Percentiles rank a stretch among this genome's conserved stretches.
phyloP scores from a whole-genome alignment of 2,888 invertebrate genomes.

The Alentia gelatinosa region DNA sequence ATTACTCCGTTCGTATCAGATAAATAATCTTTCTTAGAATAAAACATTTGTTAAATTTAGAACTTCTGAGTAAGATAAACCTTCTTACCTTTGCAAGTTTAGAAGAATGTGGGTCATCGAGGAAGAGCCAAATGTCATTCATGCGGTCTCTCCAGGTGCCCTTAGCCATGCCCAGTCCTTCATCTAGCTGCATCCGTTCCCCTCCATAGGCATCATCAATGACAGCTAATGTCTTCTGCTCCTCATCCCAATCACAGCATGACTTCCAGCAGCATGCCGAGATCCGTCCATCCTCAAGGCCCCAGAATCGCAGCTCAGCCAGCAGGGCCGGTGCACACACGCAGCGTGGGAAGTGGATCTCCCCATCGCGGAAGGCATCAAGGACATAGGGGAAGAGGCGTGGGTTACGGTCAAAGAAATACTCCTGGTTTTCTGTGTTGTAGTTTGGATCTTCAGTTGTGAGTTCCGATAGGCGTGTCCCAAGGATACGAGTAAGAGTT shows the following conservation, averaged over 20 bases:
- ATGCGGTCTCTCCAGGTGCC: neutral
- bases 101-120: conserved; percentile 66
- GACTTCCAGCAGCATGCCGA: conserved; percentile 67
- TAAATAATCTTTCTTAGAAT: no score
- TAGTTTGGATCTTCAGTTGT: neutral
- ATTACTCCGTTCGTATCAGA: no score
- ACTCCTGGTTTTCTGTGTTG: neutral
- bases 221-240: conserved; percentile 37
- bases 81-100: conserved; percentile 63
- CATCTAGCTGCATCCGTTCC: neutral
- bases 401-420: conserved; percentile 68
- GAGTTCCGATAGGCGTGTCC: conserved; percentile 19
- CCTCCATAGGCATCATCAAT: conserved; percentile 37
- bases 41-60: no score
- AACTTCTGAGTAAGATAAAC: no score
- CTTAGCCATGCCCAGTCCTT: neutral
- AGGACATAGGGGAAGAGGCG: conserved; percentile 65
- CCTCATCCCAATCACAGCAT: conserved; percentile 54
- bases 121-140: conserved; percentile 64
- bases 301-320: conserved; percentile 69
- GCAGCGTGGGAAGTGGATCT: conserved; percentile 67
- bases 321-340: conserved; percentile 65
- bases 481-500: conserved; percentile 6
- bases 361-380: conserved; percentile 65
- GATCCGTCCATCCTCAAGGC: conserved; percentile 63